Conservation (phyloP, 2,113 vertebrate genomes). For the Apeltes quadracus region DNA sequence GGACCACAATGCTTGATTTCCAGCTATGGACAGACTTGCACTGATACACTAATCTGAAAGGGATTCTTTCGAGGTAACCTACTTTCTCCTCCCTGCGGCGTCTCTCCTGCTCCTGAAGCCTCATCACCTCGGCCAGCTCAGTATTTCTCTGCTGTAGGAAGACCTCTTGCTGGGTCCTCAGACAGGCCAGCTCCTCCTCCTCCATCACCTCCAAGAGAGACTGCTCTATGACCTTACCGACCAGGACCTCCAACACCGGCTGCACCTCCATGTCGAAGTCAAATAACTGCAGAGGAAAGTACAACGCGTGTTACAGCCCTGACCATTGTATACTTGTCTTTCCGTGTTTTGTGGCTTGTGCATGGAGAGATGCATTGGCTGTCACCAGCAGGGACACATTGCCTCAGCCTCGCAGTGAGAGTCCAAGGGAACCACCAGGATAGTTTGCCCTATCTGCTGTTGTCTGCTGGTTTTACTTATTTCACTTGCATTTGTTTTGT, state of each 20-base stretch:
- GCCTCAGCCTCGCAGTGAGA: no score
- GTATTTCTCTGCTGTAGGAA: slow-evolving; percentile 83
- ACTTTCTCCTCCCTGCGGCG: slow-evolving; percentile 87
- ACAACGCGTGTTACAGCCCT: no score
- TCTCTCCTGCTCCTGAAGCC: slow-evolving; percentile 89
- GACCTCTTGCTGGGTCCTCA: slow-evolving; percentile 79
- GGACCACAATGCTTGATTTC: neutral
- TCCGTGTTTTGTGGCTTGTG: no score
- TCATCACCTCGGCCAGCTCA: slow-evolving; percentile 88
- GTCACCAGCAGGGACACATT: no score
- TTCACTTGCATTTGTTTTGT: no score
- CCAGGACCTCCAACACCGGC: slow-evolving; percentile 88
- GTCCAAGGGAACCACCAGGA: no score
- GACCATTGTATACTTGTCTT: no score
- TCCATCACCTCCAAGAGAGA: slow-evolving; percentile 93
- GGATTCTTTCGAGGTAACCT: neutral
- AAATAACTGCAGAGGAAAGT: slow-evolving; percentile 85
- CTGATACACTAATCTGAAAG: neutral
- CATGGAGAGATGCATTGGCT: no score
- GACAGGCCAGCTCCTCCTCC: slow-evolving; percentile 90
- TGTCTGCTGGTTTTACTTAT: no score
- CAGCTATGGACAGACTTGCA: neutral
- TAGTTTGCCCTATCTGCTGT: no score
- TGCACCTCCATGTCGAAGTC: slow-evolving; percentile 94
- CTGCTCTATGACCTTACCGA: slow-evolving; percentile 93